Evolutionary conservation across 23 tunicate species (phyloP).

Genomic region (Styela clava): DNA sequence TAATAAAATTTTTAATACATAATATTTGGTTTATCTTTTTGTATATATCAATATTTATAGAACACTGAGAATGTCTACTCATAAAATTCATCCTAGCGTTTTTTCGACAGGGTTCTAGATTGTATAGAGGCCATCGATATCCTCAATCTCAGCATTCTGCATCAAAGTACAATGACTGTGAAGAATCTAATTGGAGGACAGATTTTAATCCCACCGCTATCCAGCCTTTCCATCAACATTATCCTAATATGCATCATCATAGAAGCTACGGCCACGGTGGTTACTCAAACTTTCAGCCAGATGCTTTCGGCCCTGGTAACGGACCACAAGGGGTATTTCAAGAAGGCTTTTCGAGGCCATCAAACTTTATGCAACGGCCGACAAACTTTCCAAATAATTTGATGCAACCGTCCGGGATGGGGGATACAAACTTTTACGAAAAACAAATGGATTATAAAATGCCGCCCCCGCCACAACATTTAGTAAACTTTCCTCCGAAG

Average conservation of each 20-base stretch:
- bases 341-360: background rate
- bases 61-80: no score
- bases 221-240: background rate
- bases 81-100: no score
- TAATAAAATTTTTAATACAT: no score
- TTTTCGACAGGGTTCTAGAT: background rate
- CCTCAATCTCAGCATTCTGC: background rate
- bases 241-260: background rate
- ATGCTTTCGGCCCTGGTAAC: background rate
- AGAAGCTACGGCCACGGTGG: background rate
- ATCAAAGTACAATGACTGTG: background rate
- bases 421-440: background rate
- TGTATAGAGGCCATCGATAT: background rate
- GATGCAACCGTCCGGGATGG: background rate
- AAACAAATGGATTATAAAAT: background rate
- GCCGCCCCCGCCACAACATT: background rate
- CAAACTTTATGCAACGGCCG: conserved; percentile 5
- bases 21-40: no score
- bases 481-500: background rate
- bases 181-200: background rate
- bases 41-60: no score
- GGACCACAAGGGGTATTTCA: background rate
- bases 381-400: background rate
- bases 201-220: background rate
- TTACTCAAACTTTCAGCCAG: background rate